A percentile compares a stretch with the other conserved stretches of the same genome.
Evolutionary conservation across 2,888 invertebrate genomes (phyloP).

Genomic region (Dysmachus trigonus): DNA sequence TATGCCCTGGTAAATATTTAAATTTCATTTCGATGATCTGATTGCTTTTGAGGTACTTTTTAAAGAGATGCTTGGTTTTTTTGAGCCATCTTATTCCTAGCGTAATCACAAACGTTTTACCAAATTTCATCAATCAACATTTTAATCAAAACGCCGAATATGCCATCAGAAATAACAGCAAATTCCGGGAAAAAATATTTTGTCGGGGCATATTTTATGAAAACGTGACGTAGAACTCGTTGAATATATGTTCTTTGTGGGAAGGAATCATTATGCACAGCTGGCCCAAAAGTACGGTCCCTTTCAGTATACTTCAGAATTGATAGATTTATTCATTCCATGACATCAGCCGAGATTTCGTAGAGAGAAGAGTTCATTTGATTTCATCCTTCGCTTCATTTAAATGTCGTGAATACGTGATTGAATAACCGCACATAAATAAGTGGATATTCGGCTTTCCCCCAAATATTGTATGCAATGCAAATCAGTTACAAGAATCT

Average conservation of each 20-base stretch:
- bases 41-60: neutral
- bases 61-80: neutral
- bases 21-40: neutral
- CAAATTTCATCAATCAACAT: neutral
- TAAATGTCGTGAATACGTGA: neutral
- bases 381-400: neutral
- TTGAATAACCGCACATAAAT: neutral
- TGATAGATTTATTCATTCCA: conserved; percentile 24
- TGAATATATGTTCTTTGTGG: neutral
- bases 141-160: neutral
- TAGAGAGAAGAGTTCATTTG: neutral
- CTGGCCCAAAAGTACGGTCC: neutral
- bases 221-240: neutral
- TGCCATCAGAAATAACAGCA: neutral
- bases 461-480: neutral
- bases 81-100: neutral
- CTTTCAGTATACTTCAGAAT: neutral
- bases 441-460: neutral
- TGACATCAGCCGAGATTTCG: neutral
- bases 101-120: neutral
- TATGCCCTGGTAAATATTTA: neutral
- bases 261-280: neutral
- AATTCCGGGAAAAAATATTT: neutral
- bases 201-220: neutral
- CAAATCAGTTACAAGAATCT: neutral